phyloP scores from a whole-genome alignment of 2,888 invertebrate species.

The Caenorhabditis sinica region DNA sequence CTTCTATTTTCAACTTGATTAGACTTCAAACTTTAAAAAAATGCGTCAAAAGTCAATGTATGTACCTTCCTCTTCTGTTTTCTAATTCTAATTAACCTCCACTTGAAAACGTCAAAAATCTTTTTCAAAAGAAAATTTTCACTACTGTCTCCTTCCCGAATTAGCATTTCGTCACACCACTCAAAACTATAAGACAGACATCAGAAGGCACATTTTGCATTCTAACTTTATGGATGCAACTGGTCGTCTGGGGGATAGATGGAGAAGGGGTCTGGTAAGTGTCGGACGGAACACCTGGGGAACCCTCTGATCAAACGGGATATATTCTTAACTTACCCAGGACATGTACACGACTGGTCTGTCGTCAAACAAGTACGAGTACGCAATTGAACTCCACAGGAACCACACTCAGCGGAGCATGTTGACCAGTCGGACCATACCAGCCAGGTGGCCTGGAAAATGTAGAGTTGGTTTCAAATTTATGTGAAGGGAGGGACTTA shows the following conservation, averaged over 20 bases:
- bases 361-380: constrained; percentile 72
- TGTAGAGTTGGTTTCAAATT: not conserved
- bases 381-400: constrained; percentile 73
- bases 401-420: constrained; percentile 74
- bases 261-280: too few species aligned
- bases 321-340: constrained; percentile 50
- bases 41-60: not conserved
- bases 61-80: not conserved
- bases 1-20: not conserved
- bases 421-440: constrained; percentile 74
- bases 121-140: not conserved
- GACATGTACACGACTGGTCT: constrained; percentile 64
- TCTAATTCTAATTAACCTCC: constrained; percentile 7
- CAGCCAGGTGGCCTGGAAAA: constrained; percentile 69
- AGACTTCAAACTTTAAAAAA: not conserved
- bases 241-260: too few species aligned
- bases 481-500: constrained; percentile 14
- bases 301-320: too few species aligned
- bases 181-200: constrained; percentile 1
- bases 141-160: not conserved
- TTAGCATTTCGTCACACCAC: not conserved
- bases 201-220: not conserved
- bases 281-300: too few species aligned
- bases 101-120: not conserved
- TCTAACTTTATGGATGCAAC: too few species aligned